A percentile compares a stretch with the other conserved stretches of the same genome.
phyloP scores from a whole-genome alignment of 2,797 vertebrate species.

The Esox lucius region DNA sequence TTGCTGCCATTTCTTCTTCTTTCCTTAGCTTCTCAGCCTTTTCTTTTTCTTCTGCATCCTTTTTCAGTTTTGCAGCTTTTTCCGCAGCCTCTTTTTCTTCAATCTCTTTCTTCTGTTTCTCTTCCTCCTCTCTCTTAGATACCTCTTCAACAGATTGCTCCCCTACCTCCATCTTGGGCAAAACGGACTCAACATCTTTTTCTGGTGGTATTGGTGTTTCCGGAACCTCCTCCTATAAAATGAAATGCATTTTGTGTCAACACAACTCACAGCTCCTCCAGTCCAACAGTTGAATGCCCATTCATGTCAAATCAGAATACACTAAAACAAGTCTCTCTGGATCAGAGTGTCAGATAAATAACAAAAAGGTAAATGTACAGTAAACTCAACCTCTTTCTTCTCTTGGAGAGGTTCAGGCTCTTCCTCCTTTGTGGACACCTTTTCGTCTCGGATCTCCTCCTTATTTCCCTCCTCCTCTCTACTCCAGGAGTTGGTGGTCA shows the following conservation, averaged over 20 bases:
- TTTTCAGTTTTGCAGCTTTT: not conserved
- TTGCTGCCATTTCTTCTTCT: conserved; percentile 25
- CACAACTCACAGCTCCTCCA: conserved; percentile 4
- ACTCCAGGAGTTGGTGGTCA: conserved; percentile 70
- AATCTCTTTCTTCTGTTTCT: conserved; percentile 43
- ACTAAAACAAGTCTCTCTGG: no score
- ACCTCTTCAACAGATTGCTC: conserved; percentile 36
- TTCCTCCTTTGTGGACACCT: conserved; percentile 58
- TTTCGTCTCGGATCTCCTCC: conserved; percentile 66
- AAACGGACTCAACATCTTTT: conserved; percentile 26
- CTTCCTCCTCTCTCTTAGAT: conserved; percentile 51
- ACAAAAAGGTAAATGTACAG: no score
- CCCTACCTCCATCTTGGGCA: conserved; percentile 33
- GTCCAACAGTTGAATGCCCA: not conserved
- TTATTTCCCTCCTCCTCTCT: conserved; percentile 69
- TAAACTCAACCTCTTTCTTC: conserved; percentile 57
- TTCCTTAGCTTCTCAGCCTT: conserved; percentile 38
- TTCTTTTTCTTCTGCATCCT: conserved; percentile 9
- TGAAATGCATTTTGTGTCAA: conserved; percentile 18
- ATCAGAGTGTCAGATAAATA: no score
- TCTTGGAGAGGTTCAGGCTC: conserved; percentile 56
- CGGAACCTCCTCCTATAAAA: conserved; percentile 60
- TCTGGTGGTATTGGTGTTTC: conserved; percentile 41
- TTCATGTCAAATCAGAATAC: not conserved
- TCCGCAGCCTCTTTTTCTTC: conserved; percentile 35